phyloP scores from a whole-genome alignment of 2,888 invertebrate species.

The Chrysolina oricalcia region DNA sequence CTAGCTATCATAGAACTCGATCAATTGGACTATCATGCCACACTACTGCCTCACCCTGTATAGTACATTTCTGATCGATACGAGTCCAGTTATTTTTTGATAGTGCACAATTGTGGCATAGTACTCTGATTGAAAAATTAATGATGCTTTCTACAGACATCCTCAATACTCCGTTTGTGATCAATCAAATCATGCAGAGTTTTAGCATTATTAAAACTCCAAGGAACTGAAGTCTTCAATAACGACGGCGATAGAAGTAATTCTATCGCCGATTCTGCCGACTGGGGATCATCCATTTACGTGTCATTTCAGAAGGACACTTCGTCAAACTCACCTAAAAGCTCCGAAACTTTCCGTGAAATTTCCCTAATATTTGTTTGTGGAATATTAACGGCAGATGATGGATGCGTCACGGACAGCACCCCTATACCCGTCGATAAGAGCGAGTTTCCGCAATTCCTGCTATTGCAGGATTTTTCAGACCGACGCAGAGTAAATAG shows the following conservation, averaged over 20 bases:
- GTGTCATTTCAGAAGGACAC: not conserved
- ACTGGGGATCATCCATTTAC: not conserved
- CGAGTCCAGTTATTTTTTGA: too few species aligned
- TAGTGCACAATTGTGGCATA: too few species aligned
- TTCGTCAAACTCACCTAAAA: not conserved
- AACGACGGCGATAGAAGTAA: not conserved
- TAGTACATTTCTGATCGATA: too few species aligned
- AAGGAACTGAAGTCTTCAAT: not conserved
- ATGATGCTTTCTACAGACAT: too few species aligned
- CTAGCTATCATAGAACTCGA: too few species aligned
- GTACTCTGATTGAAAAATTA: too few species aligned
- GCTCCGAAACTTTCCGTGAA: not conserved
- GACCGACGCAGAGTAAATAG: not conserved
- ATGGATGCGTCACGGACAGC: not conserved
- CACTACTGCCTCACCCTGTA: too few species aligned
- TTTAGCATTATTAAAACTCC: not conserved
- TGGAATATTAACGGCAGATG: conserved; percentile 1
- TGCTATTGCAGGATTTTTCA: not conserved
- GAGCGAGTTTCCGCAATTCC: not conserved
- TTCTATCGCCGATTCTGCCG: not conserved
- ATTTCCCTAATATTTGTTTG: conserved; percentile 9
- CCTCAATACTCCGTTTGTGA: not conserved
- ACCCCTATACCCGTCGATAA: not conserved
- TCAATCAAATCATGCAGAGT: not conserved
- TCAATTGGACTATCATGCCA: too few species aligned